phyloP scores from a whole-genome alignment of 1,140 invertebrate genomes.

The Drosophila ironensis region DNA sequence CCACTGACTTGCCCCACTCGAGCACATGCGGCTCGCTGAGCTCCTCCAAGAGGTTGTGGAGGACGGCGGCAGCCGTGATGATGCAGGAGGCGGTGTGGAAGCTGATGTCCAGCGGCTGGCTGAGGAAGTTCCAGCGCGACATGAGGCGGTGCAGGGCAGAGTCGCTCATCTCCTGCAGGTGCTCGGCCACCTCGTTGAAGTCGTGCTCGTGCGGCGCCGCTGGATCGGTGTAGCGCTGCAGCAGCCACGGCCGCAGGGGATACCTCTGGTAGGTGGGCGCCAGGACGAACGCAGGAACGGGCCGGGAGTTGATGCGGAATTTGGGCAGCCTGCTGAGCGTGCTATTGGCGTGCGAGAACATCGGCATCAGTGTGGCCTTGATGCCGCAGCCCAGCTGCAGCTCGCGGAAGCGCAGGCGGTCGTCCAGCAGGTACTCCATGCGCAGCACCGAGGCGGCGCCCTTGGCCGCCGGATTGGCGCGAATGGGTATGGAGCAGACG shows the following conservation, averaged over 20 bases:
- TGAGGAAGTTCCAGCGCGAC: conserved; percentile 70
- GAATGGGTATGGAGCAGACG: conserved; percentile 58
- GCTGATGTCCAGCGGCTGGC: conserved; percentile 59
- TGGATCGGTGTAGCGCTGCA: conserved; percentile 60
- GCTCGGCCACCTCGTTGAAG: conserved; percentile 70
- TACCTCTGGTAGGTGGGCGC: conserved; percentile 53
- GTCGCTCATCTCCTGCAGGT: conserved; percentile 61
- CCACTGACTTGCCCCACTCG: conserved; percentile 59
- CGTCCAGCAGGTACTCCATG: conserved; percentile 65
- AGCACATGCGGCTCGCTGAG: conserved; percentile 53
- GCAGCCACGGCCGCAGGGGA: conserved; percentile 61
- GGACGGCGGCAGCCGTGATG: conserved; percentile 59
- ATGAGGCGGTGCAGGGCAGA: conserved; percentile 62
- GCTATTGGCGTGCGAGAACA: conserved; percentile 50
- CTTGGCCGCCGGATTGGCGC: conserved; percentile 15
- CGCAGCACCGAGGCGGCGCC: conserved; percentile 15
- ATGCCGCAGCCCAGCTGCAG: conserved; percentile 36
- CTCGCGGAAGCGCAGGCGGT: conserved; percentile 68
- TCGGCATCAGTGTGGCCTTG: not conserved
- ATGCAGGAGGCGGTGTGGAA: conserved; percentile 64
- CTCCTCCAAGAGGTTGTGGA: conserved; percentile 70
- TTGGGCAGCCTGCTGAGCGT: conserved; percentile 29
- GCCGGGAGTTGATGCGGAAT: conserved; percentile 38
- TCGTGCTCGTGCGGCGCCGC: conserved; percentile 58
- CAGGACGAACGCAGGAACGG: conserved; percentile 56